Evolutionary conservation across 1,140 invertebrate species (phyloP), one percentile per base, ranked within the genome.

Genomic region (Trypoxylus dichotomus): DNA sequence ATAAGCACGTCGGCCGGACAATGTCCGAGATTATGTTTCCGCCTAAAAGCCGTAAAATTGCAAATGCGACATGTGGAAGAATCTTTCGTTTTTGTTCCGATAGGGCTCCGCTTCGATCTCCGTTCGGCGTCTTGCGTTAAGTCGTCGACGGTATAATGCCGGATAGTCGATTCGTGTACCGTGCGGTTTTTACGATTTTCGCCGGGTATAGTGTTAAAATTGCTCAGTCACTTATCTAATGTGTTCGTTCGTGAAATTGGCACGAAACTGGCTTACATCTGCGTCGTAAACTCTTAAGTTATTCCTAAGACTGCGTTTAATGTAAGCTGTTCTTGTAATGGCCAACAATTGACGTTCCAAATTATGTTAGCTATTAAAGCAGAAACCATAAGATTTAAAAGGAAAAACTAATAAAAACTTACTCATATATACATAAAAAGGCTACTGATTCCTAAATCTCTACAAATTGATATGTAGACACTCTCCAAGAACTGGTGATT

Each of bases 1-100:
- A 37, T 42, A 32, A 47, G 42, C 72, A 74, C 72, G 42, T 41
- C 29, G n/a, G 10, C 37, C 21, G 60, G 60, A 68, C 60, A 68
- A 68, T 68, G 25, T 74, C 42, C 42, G 42, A 42, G 32, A 42
- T 74, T 74, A 42, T 74, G 15, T 47, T 74, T 42, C 72, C 32
- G 42, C 7, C 42, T 41, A 41, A 74, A 74, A 74, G 72, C 72
- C 72, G 72, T 74, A 47, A 74, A 74, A 74, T 74, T 74, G 42
- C 72, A 74, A 74, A 47, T 41, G 32, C 32, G 32, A 74, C 72
- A 74, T 47, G 72, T 42, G 60, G 19, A 29, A 1, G 24, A 13
- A 68, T 68, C 3, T 68, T 68, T 68, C 60, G 19, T 8, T 13
- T 68, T 68, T 68, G 8, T 68, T 68, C 24, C 27, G 47, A 54